phyloP scores from a whole-genome alignment of 2,888 invertebrate genomes.

The Leptinotarsa tumamoca region DNA sequence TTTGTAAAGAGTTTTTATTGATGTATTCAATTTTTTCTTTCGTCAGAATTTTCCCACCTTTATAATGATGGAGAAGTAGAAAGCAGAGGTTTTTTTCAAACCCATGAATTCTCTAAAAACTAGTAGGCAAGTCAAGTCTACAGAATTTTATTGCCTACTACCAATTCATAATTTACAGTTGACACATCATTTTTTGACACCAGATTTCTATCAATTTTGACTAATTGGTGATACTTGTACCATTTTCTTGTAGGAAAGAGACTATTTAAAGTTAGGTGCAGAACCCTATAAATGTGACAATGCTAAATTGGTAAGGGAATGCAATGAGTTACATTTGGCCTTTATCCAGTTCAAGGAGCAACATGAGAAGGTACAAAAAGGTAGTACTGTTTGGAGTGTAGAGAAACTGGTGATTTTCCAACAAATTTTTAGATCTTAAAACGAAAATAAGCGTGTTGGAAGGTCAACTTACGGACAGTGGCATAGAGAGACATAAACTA shows the following conservation, averaged over 20 bases:
- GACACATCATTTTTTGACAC: slow-evolving; percentile 27
- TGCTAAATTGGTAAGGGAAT: slow-evolving; percentile 79
- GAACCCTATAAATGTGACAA: slow-evolving; percentile 88
- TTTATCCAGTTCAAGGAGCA: slow-evolving; percentile 76
- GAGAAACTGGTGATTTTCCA: neutral
- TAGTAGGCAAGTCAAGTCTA: slow-evolving; percentile 2
- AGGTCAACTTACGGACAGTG: slow-evolving; percentile 72
- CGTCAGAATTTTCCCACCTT: too few relatives aligned
- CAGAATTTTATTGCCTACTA: neutral
- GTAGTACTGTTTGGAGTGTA: slow-evolving; percentile 56
- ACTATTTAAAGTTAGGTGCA: slow-evolving; percentile 76
- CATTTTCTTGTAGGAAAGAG: slow-evolving; percentile 72
- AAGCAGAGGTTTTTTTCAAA: too few relatives aligned
- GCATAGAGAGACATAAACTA: slow-evolving; percentile 57
- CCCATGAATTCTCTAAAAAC: neutral
- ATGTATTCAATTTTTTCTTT: too few relatives aligned
- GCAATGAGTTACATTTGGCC: slow-evolving; percentile 78
- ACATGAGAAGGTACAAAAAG: slow-evolving; percentile 71
- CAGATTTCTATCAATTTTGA: neutral
- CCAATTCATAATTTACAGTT: neutral
- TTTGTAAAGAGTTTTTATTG: too few relatives aligned
- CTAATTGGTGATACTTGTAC: slow-evolving; percentile 20
- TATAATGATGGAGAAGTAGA: too few relatives aligned
- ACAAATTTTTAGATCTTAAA: slow-evolving; percentile 66
- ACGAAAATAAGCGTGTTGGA: slow-evolving; percentile 69